Evolutionary conservation across 2,797 vertebrate species (phyloP).

Genomic region (Macropodus opercularis): DNA sequence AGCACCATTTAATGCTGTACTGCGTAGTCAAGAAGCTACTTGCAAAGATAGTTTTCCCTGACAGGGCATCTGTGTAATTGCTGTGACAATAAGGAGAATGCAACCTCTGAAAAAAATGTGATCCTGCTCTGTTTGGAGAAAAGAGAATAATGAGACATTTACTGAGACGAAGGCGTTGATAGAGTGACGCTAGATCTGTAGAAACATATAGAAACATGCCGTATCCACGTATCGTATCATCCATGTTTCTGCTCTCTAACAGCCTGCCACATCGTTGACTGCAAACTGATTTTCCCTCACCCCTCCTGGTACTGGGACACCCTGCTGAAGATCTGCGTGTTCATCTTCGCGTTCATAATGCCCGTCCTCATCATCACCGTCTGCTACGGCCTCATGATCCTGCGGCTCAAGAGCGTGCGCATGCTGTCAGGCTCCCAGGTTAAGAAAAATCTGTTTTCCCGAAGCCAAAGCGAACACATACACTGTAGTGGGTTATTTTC

Average conservation of each 20-base stretch:
- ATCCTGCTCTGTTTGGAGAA: background rate
- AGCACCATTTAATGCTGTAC: background rate
- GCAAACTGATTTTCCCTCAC: constrained; percentile 92
- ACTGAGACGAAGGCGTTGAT: too few species aligned
- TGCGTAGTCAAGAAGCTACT: background rate
- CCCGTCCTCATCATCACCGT: constrained; percentile 97
- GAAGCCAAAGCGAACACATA: background rate
- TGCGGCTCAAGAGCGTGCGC: constrained; percentile 95
- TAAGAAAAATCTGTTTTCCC: background rate
- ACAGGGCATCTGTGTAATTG: constrained; percentile 22
- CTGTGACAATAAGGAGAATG: constrained; percentile 26
- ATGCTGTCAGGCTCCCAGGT: constrained; percentile 97
- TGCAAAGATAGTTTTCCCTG: constrained; percentile 8
- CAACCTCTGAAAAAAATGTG: constrained; percentile 20
- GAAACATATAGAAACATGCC: too few species aligned
- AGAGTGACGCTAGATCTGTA: too few species aligned
- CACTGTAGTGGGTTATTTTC: background rate
- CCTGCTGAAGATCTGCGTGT: constrained; percentile 97
- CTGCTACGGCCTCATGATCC: constrained; percentile 98
- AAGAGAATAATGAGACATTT: constrained; percentile 17
- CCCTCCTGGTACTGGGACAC: constrained; percentile 99
- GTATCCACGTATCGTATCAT: too few species aligned
- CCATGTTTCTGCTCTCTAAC: constrained; percentile 4
- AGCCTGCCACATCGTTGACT: constrained; percentile 85
- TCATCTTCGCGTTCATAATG: constrained; percentile 99